Base-by-base conservation (phyloP, 2,888 invertebrate species). In the Nomada ferruginata region DNA sequence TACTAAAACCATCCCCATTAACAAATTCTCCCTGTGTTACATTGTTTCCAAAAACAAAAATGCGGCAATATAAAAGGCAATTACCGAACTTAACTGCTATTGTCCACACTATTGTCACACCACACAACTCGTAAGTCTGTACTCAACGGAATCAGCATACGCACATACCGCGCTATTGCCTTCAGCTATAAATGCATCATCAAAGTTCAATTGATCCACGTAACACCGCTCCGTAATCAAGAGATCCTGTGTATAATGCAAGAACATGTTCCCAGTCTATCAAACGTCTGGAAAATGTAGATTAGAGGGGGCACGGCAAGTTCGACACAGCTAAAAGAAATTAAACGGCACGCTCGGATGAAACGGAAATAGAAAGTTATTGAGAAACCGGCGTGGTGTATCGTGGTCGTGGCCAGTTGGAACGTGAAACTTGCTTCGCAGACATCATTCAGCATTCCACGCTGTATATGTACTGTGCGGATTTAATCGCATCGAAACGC, bases 341-440 rank as follows among this genome's bases (percentile, higher is more conserved):
- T 79, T 36, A 82, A 85, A 74, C 59, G 69, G 55, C 50, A 80
- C 83, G 83, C 68, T 86, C 77, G 79, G 72, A 81, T 80, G 80
- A 85, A 80, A 75, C 76, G 84, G 84, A 85, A 84, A 76, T 83
- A 76, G 78, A 82, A 83, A 86, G 83, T 86, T 77, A 74, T 44
- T 57, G 68, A 65, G 77, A 83, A 76, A 72, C 75, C 61, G 50
- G 73, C 60, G 60, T 69, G 55, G 70, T 59, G 42, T 75, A 73
- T 76, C 73, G 53, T 75, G 77, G 71, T 75, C 72, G 79, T 69
- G 68, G 69, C 64, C 60, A 44, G 36, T 26, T 26, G 63, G 53
- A 77, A 60, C 64, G 68, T 73, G 42, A 75, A 73, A 72, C 74
- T 69, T 60, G 64, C 42, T 71, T 63, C 70, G 26, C 74, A 44